phyloP scores from a whole-genome alignment of 2,888 invertebrate genomes.

The Stenolophus ochropezus region DNA sequence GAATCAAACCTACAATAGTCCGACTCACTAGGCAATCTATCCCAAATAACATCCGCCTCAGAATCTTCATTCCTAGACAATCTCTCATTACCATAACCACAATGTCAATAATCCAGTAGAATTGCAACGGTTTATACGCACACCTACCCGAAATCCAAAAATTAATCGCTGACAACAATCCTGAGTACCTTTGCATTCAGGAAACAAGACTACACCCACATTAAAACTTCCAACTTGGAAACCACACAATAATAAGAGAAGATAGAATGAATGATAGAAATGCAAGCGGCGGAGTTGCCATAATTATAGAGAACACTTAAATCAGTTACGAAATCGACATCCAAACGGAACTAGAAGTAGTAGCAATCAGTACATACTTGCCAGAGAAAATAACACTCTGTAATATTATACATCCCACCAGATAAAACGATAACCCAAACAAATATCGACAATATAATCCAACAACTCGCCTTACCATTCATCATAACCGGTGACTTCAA shows the following conservation, averaged over 20 bases:
- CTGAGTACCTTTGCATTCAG: neutral
- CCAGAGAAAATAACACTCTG: constrained; percentile 59
- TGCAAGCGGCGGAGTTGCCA: constrained; percentile 60
- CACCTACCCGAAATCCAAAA: neutral
- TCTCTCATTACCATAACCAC: neutral
- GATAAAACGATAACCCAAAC: neutral
- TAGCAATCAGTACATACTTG: constrained; percentile 55
- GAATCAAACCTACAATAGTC: neutral
- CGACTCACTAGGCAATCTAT: neutral
- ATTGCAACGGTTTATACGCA: neutral
- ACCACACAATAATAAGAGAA: neutral
- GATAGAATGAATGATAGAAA: constrained; percentile 5
- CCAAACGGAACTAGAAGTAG: constrained; percentile 59
- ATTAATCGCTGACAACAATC: neutral
- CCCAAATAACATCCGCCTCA: neutral
- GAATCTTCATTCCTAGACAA: neutral
- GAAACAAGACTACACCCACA: neutral
- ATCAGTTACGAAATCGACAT: neutral
- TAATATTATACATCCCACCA: constrained; percentile 60
- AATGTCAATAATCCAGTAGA: constrained; percentile 6
- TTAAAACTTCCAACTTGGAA: neutral
- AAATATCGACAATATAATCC: constrained; percentile 57
- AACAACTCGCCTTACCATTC: constrained; percentile 63
- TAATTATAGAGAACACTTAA: neutral
- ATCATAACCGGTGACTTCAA: constrained; percentile 65